These are phyloP conservation scores for Phaetusa simplex DNA, from an alignment of 2,113 vertebrate genomes.

Conservation along the genomic window DNA sequence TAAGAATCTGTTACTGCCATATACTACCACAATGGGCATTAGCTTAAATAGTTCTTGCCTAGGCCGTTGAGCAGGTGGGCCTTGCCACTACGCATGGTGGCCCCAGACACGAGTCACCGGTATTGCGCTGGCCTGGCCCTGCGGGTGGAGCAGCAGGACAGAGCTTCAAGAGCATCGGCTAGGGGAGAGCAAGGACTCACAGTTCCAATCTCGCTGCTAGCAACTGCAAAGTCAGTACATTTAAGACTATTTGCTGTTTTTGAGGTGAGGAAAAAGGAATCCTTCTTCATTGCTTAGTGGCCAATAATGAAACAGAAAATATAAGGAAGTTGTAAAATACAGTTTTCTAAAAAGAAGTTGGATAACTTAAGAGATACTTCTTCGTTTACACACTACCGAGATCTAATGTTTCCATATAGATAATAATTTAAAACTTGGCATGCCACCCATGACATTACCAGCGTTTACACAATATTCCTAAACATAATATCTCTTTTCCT, in stretches of 20 bases:
- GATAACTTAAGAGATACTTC: background rate
- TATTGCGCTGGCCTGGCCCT: background rate
- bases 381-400: background rate
- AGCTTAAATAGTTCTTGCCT: background rate
- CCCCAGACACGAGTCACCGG: background rate
- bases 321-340: background rate
- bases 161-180: background rate
- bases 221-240: background rate
- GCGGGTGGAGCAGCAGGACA: background rate
- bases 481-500: background rate
- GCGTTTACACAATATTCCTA: background rate
- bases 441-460: background rate
- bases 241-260: background rate
- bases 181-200: background rate
- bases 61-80: background rate
- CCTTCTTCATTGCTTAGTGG: background rate
- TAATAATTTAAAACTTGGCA: background rate
- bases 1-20: background rate
- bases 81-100: background rate
- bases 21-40: background rate
- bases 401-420: background rate
- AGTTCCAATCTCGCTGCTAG: background rate
- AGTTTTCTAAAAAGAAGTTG: background rate
- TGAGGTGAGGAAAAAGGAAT: background rate
- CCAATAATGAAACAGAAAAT: background rate